phyloP scores from a whole-genome alignment of 2,888 invertebrate species.

The Elysia crispata region DNA sequence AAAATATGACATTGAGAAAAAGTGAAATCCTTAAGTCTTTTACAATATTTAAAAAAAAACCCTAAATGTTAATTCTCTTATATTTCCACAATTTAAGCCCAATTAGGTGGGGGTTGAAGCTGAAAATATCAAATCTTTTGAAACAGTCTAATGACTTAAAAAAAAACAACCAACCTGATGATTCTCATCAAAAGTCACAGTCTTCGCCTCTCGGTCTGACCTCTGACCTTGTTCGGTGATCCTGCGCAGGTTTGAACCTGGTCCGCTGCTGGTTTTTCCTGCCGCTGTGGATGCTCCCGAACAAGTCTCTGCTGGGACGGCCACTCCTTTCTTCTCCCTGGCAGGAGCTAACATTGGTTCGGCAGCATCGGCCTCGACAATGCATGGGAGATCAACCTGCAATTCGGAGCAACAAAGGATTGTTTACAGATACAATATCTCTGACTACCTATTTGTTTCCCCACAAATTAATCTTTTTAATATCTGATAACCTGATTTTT shows the following conservation, averaged over 20 bases:
- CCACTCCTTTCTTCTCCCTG: neutral
- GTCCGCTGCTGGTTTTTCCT: slow-evolving; percentile 38
- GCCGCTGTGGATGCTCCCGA: neutral
- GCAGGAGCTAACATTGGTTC: no score
- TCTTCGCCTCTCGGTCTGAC: slow-evolving; percentile 77
- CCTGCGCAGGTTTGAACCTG: slow-evolving; percentile 16
- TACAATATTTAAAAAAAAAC: neutral
- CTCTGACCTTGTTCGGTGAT: slow-evolving; percentile 20
- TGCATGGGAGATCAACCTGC: slow-evolving; percentile 53
- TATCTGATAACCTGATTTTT: no score
- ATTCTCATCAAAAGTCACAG: slow-evolving; percentile 84
- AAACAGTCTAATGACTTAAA: no score
- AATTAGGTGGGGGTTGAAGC: no score
- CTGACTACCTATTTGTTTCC: no score
- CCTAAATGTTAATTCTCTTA: neutral
- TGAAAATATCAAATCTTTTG: no score
- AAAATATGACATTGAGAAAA: neutral
- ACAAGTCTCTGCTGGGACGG: neutral
- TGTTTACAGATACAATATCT: no score
- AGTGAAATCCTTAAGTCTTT: neutral
- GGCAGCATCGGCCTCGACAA: slow-evolving; percentile 66
- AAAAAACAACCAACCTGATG: slow-evolving; percentile 81
- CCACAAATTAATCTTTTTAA: no score
- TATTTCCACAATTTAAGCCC: no score
- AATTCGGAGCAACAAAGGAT: neutral